These are phyloP conservation scores for Saccostrea cuccullata DNA, from an alignment of 1,140 invertebrate genomes.

Conservation along the genomic window DNA sequence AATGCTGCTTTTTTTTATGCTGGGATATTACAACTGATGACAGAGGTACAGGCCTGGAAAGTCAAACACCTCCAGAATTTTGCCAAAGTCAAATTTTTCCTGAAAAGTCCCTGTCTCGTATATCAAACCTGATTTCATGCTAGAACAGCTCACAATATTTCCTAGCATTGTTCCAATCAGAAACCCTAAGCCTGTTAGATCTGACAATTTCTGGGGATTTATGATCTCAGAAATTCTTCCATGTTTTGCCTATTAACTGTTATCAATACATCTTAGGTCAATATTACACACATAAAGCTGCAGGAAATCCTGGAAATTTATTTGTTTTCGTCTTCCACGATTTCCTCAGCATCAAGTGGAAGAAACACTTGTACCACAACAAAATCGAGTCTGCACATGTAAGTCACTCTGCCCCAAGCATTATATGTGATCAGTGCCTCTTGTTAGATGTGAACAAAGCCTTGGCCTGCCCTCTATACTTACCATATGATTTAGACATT, in stretches of 20 bases:
- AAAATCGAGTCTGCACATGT: neutral
- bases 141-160: neutral
- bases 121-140: neutral
- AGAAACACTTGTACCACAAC: neutral
- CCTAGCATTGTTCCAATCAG: neutral
- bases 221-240: neutral
- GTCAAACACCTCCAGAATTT: neutral
- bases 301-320: constrained; percentile 15
- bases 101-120: neutral
- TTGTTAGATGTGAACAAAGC: neutral
- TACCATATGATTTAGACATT: constrained; percentile 27
- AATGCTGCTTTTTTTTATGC: no score
- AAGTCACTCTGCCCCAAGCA: neutral
- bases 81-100: neutral
- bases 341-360: neutral
- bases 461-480: neutral
- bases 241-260: constrained; percentile 7
- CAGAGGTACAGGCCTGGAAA: neutral
- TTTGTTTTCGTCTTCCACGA: neutral
- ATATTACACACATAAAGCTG: constrained; percentile 16
- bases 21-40: constrained; percentile 9
- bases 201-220: neutral
- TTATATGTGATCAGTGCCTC: neutral
- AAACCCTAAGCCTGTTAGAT: neutral
- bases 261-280: constrained; percentile 21